phyloP scores from a whole-genome alignment of 2,888 invertebrate genomes.

The Parnassius smintheus region DNA sequence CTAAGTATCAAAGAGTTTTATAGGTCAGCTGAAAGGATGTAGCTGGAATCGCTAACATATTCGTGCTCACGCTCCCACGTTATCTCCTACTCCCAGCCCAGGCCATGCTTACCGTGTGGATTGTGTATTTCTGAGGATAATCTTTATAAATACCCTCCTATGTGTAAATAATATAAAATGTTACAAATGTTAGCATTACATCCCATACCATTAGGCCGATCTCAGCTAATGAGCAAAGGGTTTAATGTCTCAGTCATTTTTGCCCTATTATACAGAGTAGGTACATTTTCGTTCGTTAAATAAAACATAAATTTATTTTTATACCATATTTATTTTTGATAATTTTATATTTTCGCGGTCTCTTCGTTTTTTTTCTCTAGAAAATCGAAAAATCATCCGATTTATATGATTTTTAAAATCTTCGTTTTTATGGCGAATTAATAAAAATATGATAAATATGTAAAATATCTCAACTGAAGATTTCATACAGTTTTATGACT shows the following conservation, averaged over 20 bases:
- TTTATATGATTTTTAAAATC: too few relatives aligned
- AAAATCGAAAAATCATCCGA: too few relatives aligned
- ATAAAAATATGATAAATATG: too few relatives aligned
- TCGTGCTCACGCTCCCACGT: slow-evolving; percentile 58
- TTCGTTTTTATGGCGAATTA: too few relatives aligned
- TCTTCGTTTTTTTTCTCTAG: too few relatives aligned
- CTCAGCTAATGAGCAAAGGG: slow-evolving; percentile 5
- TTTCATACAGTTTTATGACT: too few relatives aligned
- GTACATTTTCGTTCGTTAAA: not conserved
- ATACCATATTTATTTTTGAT: too few relatives aligned
- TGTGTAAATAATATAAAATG: slow-evolving; percentile 14
- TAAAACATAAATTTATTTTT: not conserved
- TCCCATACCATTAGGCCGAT: not conserved
- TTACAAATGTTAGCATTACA: slow-evolving; percentile 14
- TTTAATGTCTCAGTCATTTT: slow-evolving; percentile 16
- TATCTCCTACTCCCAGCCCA: slow-evolving; percentile 55
- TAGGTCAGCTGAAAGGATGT: slow-evolving; percentile 54
- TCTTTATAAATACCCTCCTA: slow-evolving; percentile 49
- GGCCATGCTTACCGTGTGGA: slow-evolving; percentile 42
- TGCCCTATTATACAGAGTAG: slow-evolving; percentile 1
- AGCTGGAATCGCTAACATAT: slow-evolving; percentile 58
- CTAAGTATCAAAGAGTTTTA: slow-evolving; percentile 30
- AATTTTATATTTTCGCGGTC: too few relatives aligned
- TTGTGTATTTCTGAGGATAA: slow-evolving; percentile 67
- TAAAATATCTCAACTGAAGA: too few relatives aligned